These are phyloP conservation scores for Trichogramma pretiosum DNA, from an alignment of 1,140 invertebrate genomes.

Conservation along the genomic window DNA sequence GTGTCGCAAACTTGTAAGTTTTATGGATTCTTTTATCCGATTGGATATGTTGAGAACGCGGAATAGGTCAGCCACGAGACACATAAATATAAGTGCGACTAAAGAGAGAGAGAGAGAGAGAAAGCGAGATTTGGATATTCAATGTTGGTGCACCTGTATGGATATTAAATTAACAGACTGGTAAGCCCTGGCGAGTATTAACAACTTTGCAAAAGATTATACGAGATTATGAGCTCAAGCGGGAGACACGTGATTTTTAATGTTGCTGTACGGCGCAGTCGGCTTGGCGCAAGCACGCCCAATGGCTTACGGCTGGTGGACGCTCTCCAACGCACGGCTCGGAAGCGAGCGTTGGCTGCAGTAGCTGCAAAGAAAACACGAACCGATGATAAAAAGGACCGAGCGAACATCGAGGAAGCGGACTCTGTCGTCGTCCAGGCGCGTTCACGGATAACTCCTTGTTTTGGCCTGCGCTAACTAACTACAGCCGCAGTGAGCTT, in stretches of 20 bases:
- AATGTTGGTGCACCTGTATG: slow-evolving; percentile 48
- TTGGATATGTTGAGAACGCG: slow-evolving; percentile 17
- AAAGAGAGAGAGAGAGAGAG: neutral
- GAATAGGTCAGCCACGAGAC: slow-evolving; percentile 12
- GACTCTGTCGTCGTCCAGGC: no score
- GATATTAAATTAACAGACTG: slow-evolving; percentile 50
- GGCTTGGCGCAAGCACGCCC: no score
- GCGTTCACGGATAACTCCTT: no score
- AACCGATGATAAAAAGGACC: no score
- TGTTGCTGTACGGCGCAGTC: slow-evolving; percentile 26
- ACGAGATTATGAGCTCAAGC: slow-evolving; percentile 48
- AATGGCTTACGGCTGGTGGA: no score
- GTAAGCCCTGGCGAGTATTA: slow-evolving; percentile 48
- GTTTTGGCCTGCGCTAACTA: no score
- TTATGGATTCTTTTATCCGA: slow-evolving; percentile 45
- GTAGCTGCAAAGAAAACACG: neutral
- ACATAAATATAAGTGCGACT: no score
- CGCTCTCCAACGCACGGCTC: no score
- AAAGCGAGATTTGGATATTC: slow-evolving; percentile 44
- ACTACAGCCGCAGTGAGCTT: no score
- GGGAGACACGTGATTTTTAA: slow-evolving; percentile 49
- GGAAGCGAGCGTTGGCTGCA: neutral
- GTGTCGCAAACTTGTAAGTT: no score
- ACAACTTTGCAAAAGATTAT: slow-evolving; percentile 50
- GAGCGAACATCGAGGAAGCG: no score